phyloP scores from a whole-genome alignment of 1,140 invertebrate genomes.

The Holotrichia oblita region DNA sequence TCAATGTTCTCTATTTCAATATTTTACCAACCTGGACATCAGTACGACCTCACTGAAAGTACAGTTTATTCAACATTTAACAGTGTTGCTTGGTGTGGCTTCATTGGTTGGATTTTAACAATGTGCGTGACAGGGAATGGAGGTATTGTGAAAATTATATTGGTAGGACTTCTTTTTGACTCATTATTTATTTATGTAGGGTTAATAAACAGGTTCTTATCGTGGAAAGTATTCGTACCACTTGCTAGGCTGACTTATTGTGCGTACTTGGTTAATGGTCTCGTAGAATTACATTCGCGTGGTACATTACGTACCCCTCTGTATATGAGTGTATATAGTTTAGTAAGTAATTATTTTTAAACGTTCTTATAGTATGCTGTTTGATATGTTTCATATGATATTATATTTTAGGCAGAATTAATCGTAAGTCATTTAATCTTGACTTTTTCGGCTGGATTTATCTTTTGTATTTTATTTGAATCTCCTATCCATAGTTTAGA shows the following conservation, averaged over 20 bases:
- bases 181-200: constrained; percentile 59
- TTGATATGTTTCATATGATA: constrained; percentile 47
- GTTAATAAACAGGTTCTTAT: constrained; percentile 68
- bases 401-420: constrained; percentile 64
- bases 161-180: too few species aligned
- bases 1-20: constrained; percentile 69
- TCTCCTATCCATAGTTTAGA: constrained; percentile 76
- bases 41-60: constrained; percentile 67
- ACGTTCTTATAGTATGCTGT: not conserved
- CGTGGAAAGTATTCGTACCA: constrained; percentile 71
- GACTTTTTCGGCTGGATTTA: constrained; percentile 69
- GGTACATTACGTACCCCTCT: constrained; percentile 66
- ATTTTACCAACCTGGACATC: constrained; percentile 69
- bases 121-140: constrained; percentile 77
- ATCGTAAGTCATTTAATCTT: constrained; percentile 67
- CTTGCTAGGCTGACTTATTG: constrained; percentile 74
- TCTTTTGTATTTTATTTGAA: too few species aligned
- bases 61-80: constrained; percentile 73
- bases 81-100: constrained; percentile 71
- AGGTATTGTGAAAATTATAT: constrained; percentile 60
- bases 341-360: constrained; percentile 60
- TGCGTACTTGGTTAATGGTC: constrained; percentile 76
- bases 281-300: constrained; percentile 70
- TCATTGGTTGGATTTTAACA: constrained; percentile 75
- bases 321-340: constrained; percentile 62